These are phyloP conservation scores for Cyprinodon brontotheroides DNA, from an alignment of 2,113 vertebrate genomes.

Conservation along the genomic window DNA sequence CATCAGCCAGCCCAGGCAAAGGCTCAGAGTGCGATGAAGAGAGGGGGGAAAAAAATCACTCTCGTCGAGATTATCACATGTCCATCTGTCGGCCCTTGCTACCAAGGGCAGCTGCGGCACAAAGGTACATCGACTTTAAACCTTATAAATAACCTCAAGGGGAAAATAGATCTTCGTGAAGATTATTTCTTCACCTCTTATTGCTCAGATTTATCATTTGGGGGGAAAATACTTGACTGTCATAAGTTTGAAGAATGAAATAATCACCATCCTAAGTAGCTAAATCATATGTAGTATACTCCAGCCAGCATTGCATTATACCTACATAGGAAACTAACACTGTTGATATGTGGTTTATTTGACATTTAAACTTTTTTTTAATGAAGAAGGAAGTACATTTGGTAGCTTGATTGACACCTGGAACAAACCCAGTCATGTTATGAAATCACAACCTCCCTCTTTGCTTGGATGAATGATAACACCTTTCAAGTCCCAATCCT, in stretches of 20 bases:
- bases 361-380: background rate
- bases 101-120: slow-evolving; percentile 15
- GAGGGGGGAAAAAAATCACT: slow-evolving; percentile 33
- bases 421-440: background rate
- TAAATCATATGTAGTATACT: background rate
- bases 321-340: background rate
- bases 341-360: background rate
- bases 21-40: slow-evolving; percentile 36
- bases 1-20: slow-evolving; percentile 38
- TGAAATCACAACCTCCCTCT: background rate
- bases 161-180: background rate
- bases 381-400: background rate
- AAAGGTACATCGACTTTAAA: slow-evolving; percentile 23
- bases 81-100: slow-evolving; percentile 44
- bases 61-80: slow-evolving; percentile 46
- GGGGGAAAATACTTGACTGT: background rate
- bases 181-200: background rate
- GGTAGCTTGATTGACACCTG: background rate
- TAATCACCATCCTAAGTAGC: background rate
- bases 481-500: no score
- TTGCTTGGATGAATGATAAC: background rate
- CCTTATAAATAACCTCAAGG: slow-evolving; percentile 28
- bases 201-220: background rate
- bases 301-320: background rate
- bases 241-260: background rate